Percentiles rank a stretch among this genome's conserved stretches.
Evolutionary conservation across 1,140 invertebrate species (phyloP).

Genomic region (Eumaeus atala): DNA sequence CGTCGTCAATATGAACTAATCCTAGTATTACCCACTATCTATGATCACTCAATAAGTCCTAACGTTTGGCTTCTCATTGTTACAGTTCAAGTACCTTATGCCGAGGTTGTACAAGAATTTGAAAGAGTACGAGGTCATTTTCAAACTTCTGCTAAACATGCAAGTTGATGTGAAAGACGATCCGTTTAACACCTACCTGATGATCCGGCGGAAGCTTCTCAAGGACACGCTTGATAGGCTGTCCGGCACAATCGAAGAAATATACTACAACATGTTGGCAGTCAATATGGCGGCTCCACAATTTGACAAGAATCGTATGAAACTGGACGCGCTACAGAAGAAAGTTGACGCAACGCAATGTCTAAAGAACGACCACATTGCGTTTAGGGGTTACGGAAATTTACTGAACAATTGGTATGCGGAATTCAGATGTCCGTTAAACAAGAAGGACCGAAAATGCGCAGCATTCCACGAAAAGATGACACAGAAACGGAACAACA

Average conservation of each 20-base stretch:
- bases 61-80: constrained; percentile 46
- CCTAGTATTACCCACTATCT: neutral
- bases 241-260: constrained; percentile 47
- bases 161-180: constrained; percentile 44
- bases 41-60: constrained; percentile 6
- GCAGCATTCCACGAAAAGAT: constrained; percentile 39
- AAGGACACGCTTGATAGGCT: constrained; percentile 37
- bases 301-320: constrained; percentile 36
- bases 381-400: constrained; percentile 56
- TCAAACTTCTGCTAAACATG: constrained; percentile 46
- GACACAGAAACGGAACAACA: constrained; percentile 39
- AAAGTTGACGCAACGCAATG: constrained; percentile 52
- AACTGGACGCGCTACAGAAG: constrained; percentile 35
- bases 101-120: constrained; percentile 56
- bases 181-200: constrained; percentile 45
- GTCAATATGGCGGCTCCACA: constrained; percentile 39
- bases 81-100: constrained; percentile 59
- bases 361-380: constrained; percentile 54
- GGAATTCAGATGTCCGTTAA: constrained; percentile 50
- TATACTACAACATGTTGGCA: constrained; percentile 46
- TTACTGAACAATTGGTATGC: constrained; percentile 57
- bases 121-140: constrained; percentile 48
- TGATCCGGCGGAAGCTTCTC: constrained; percentile 42
- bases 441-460: constrained; percentile 46
- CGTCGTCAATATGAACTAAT: no score